Base-by-base conservation (phyloP, 2,113 vertebrate species). In the Syngnathoides biaculeatus region DNA sequence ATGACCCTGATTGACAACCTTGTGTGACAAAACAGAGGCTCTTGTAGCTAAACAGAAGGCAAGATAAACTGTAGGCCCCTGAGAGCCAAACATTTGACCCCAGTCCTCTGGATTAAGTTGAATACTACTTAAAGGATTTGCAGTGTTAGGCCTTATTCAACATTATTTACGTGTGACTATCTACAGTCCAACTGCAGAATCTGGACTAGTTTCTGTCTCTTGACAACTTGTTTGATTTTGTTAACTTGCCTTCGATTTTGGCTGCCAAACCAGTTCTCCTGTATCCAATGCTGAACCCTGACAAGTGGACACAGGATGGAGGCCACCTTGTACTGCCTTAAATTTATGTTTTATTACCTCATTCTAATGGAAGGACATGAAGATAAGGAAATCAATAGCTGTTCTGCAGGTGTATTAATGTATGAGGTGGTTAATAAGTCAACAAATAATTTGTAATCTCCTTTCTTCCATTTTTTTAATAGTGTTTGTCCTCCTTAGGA, bases 211-310 rank as follows among this genome's bases (percentile, higher is more conserved):
- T 14, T 69, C n/a, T 56, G 22, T 50, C 56, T 58, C 35, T 50
- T 50, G 5, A 40, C 26, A 53, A 63, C 35, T 56, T 35, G 30
- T 40, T 61, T 69, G 62, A 26, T 59, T 72, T 66, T 12, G 15
- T 15, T 42, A 20, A 56, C 20, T 27, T 7, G 35, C 55, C 30
- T 53, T 67, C 63, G 15, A 65, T 40, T 24, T 74, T 53, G 40
- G 50, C 58, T 24, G 60, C 24, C 65, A 76, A 75, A 74, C 67
- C 20, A 22, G 48, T 79, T 81, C 68, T 19, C 13, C 53, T 75
- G 77, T 75, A 73, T 70, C 30, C 30, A 35, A 2, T 52, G 64
- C 65, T 76, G 61, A 6, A 69, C 48, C 26, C 26, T 66, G 53
- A 65, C 55, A 63, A 65, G 55, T 17, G 38, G 24, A 59, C 14